Conservation (phyloP, 2,888 invertebrate genomes). For the Hypselothyrea guttata region DNA sequence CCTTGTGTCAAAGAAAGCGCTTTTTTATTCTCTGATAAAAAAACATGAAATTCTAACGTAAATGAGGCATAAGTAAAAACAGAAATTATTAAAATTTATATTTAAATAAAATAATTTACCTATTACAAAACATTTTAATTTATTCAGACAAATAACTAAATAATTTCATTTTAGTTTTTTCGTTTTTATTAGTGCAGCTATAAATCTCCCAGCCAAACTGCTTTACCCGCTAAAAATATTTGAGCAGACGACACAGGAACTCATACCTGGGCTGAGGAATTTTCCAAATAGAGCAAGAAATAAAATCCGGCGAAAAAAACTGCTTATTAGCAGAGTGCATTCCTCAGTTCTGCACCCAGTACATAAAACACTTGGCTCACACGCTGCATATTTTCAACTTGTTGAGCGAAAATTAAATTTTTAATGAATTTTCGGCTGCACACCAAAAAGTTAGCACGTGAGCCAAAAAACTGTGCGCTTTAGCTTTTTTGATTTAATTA, state of each 20-base stretch:
- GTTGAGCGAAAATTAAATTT: slow-evolving; percentile 74
- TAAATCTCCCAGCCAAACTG: no score
- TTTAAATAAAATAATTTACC: no score
- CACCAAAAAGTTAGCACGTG: slow-evolving; percentile 57
- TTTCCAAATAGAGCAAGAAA: not conserved
- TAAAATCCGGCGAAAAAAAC: not conserved
- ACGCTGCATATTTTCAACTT: slow-evolving; percentile 55
- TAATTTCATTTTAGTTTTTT: no score
- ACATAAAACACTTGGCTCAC: slow-evolving; percentile 18
- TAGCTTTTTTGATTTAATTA: slow-evolving; percentile 73
- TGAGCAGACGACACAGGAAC: no score
- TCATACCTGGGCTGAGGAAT: slow-evolving; percentile 10
- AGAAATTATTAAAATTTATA: no score
- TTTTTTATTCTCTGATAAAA: no score
- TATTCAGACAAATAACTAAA: no score
- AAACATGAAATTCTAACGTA: no score
- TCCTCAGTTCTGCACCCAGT: slow-evolving; percentile 29
- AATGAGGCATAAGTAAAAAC: no score
- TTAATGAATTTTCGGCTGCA: slow-evolving; percentile 64
- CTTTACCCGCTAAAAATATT: no score
- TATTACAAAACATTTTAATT: not conserved
- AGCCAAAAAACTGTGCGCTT: slow-evolving; percentile 22
- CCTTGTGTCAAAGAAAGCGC: no score
- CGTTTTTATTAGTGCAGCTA: no score
- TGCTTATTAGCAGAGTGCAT: slow-evolving; percentile 72